Evolutionary conservation across 1,140 invertebrate species (phyloP).

Genomic region (Drosophila murphyi): DNA sequence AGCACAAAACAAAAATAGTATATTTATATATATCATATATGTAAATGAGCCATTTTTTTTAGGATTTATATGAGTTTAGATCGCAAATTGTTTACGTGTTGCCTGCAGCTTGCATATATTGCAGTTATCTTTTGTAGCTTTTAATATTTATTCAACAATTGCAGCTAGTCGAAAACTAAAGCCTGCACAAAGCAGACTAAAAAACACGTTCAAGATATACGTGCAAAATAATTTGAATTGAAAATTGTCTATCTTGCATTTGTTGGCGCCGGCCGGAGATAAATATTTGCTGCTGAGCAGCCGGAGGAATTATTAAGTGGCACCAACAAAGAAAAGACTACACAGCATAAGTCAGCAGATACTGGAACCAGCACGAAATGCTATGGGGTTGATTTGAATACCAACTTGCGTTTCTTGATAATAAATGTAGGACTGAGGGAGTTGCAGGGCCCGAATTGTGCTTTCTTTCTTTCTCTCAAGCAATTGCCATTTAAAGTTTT

Average conservation of each 20-base stretch:
- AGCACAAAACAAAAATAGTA: neutral
- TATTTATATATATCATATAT: slow-evolving; percentile 16
- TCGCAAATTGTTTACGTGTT: slow-evolving; percentile 73
- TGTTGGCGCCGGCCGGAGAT: slow-evolving; percentile 61
- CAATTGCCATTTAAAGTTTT: neutral
- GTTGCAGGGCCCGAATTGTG: neutral
- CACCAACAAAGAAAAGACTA: slow-evolving; percentile 29
- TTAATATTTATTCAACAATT: slow-evolving; percentile 68
- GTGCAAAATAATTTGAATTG: slow-evolving; percentile 73
- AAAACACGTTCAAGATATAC: slow-evolving; percentile 56
- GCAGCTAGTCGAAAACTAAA: neutral
- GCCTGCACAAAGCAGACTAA: neutral
- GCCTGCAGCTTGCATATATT: slow-evolving; percentile 66
- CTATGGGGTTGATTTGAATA: slow-evolving; percentile 12
- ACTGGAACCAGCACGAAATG: slow-evolving; percentile 11
- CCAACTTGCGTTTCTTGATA: slow-evolving; percentile 5
- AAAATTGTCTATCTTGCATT: slow-evolving; percentile 73
- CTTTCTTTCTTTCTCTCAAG: neutral
- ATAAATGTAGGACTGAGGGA: neutral
- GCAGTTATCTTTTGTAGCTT: slow-evolving; percentile 29
- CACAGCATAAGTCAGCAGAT: slow-evolving; percentile 35
- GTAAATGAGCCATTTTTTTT: slow-evolving; percentile 17
- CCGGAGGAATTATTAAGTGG: slow-evolving; percentile 28
- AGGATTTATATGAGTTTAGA: slow-evolving; percentile 69
- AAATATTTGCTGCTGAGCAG: slow-evolving; percentile 39